phyloP scores from a whole-genome alignment of 2,888 invertebrate species.

The Agrypnus murinus region DNA sequence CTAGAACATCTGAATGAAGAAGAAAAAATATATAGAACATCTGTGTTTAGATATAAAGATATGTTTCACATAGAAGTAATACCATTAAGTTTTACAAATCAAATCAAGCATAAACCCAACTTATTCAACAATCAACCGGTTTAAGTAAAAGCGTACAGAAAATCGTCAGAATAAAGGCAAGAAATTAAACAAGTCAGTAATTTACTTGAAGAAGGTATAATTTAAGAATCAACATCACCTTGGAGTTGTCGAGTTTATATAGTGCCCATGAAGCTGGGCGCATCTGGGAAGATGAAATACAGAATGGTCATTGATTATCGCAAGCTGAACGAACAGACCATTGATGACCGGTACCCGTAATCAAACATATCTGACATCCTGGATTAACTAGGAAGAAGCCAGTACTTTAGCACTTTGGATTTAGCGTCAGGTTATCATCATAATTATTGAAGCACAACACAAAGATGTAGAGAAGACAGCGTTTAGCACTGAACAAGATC shows the following conservation, averaged over 20 bases:
- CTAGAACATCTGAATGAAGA: too few species aligned
- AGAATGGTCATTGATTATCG: conserved; percentile 55
- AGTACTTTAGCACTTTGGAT: conserved; percentile 60
- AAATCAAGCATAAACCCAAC: too few species aligned
- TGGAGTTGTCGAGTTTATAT: conserved; percentile 58
- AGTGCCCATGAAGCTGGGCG: conserved; percentile 55
- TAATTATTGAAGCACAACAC: conserved; percentile 55
- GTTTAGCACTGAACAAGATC: conserved; percentile 49
- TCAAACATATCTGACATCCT: conserved; percentile 59
- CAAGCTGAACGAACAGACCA: conserved; percentile 55
- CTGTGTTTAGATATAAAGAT: too few species aligned
- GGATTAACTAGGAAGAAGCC: conserved; percentile 56
- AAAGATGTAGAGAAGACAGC: conserved; percentile 57
- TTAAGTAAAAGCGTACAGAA: too few species aligned
- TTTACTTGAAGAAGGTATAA: conserved; percentile 52
- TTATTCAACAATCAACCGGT: too few species aligned
- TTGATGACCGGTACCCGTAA: conserved; percentile 18
- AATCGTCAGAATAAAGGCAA: too few species aligned
- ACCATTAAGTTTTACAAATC: too few species aligned
- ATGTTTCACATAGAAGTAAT: too few species aligned
- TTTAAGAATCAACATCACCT: conserved; percentile 49
- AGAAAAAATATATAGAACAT: too few species aligned
- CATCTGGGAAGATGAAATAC: conserved; percentile 56
- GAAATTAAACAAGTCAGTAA: conserved; percentile 58
- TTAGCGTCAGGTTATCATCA: conserved; percentile 61